Percentiles rank a stretch among this genome's conserved stretches.
Conservation (phyloP, 2,113 vertebrate species). For the Amazona guildingii region DNA sequence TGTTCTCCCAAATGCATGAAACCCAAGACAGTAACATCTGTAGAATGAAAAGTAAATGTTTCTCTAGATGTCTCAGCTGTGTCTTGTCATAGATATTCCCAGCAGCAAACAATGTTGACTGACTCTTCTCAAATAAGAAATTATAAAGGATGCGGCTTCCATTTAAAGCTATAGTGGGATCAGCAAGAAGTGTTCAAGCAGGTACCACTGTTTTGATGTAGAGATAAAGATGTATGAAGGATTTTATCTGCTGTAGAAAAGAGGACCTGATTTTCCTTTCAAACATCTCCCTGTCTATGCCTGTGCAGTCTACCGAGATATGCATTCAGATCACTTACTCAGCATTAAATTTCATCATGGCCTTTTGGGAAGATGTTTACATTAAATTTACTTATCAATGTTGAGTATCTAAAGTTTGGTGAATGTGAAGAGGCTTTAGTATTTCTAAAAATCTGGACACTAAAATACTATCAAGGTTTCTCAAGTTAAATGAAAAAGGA, state of each 20-base stretch:
- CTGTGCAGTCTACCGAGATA: neutral
- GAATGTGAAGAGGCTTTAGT: neutral
- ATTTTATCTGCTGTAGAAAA: slow-evolving; percentile 4
- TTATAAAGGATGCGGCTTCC: neutral
- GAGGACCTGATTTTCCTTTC: neutral
- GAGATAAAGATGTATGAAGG: neutral
- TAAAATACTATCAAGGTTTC: neutral
- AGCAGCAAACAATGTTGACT: neutral
- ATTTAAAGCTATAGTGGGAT: neutral
- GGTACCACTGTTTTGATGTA: neutral
- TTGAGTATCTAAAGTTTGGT: neutral
- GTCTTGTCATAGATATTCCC: neutral
- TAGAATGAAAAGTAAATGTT: neutral
- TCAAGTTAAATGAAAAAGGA: neutral
- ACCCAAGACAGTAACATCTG: neutral
- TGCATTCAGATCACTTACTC: neutral
- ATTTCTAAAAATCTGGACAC: neutral
- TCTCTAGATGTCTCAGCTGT: neutral
- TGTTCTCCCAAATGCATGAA: neutral
- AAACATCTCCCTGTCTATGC: neutral
- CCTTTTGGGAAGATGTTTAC: neutral
- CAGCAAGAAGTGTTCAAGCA: neutral
- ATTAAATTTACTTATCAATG: neutral
- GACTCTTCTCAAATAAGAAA: neutral
- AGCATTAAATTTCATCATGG: neutral